These are phyloP conservation scores for Tenebrio molitor DNA, from an alignment of 1,140 invertebrate species.

Conservation along the genomic window DNA sequence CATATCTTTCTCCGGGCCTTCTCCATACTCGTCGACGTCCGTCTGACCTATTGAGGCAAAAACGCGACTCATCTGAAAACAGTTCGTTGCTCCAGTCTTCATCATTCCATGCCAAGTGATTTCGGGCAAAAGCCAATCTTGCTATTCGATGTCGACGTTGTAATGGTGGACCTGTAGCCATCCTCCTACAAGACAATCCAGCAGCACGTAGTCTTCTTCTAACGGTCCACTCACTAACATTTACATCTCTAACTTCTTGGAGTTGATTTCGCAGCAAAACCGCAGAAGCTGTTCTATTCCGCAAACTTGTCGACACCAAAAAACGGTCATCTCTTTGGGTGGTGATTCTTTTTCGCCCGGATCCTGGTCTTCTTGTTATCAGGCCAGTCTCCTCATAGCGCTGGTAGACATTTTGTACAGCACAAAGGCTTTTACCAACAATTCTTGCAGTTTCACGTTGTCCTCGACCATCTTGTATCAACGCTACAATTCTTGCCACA, in stretches of 20 bases:
- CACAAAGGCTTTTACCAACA: no score
- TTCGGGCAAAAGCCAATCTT: conserved; percentile 36
- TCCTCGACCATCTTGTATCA: no score
- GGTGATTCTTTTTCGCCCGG: conserved; percentile 19
- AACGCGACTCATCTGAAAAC: conserved; percentile 15
- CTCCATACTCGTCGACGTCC: no score
- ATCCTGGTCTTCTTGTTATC: conserved; percentile 32
- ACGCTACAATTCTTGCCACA: no score
- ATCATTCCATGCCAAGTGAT: conserved; percentile 43
- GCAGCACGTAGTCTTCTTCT: conserved; percentile 42
- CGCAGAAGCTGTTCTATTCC: not conserved
- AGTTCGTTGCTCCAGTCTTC: conserved; percentile 40
- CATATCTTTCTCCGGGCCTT: no score
- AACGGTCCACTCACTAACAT: conserved; percentile 50
- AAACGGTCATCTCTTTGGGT: conserved; percentile 22
- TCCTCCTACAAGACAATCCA: conserved; percentile 19
- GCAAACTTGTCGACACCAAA: conserved; percentile 20
- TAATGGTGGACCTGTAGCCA: conserved; percentile 39
- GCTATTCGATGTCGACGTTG: conserved; percentile 26
- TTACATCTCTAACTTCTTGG: conserved; percentile 14
- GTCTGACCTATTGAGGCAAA: no score
- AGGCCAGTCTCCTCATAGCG: conserved; percentile 19
- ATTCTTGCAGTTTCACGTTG: no score
- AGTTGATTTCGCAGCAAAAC: conserved; percentile 25
- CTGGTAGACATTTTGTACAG: conserved; percentile 3